Evolutionary conservation across 2,888 invertebrate species (phyloP).

Genomic region (Cheilosia pagana): DNA sequence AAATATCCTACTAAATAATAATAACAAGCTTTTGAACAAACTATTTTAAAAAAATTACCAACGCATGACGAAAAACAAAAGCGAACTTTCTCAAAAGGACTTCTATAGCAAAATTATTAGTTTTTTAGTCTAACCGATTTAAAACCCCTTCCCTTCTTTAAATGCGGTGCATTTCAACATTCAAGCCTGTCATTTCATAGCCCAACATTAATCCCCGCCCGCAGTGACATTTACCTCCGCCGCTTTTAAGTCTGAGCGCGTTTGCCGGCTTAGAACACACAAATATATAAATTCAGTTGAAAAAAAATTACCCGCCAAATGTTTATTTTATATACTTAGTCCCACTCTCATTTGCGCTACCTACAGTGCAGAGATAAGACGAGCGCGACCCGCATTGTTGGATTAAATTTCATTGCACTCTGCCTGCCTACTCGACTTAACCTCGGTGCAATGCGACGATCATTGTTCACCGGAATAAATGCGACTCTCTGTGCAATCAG

Average conservation of each 20-base stretch:
- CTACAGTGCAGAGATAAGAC: background rate
- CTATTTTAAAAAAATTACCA: too few relatives aligned
- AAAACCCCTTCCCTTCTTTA: too few relatives aligned
- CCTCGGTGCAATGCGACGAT: slow-evolving; percentile 1
- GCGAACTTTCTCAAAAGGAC: too few relatives aligned
- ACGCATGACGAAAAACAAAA: too few relatives aligned
- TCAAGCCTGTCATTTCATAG: too few relatives aligned
- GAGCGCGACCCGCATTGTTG: slow-evolving; percentile 29
- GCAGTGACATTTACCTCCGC: too few relatives aligned
- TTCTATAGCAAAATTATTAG: too few relatives aligned
- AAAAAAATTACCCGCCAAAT: background rate
- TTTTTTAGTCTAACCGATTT: too few relatives aligned
- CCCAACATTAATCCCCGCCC: too few relatives aligned
- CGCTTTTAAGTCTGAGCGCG: background rate
- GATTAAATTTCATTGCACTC: slow-evolving; percentile 51
- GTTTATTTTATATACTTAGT: background rate
- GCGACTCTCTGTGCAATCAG: slow-evolving; percentile 38
- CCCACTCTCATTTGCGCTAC: background rate
- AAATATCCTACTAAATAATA: too few relatives aligned
- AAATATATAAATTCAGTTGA: slow-evolving; percentile 41
- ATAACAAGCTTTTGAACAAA: too few relatives aligned
- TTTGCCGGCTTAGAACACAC: slow-evolving; percentile 54
- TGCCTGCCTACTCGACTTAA: slow-evolving; percentile 6
- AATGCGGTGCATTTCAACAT: too few relatives aligned
- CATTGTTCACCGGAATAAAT: slow-evolving; percentile 29